A percentile compares a stretch with the other conserved stretches of the same genome.
phyloP scores from a whole-genome alignment of 2,888 invertebrate species.

The Nomada goodeniana region DNA sequence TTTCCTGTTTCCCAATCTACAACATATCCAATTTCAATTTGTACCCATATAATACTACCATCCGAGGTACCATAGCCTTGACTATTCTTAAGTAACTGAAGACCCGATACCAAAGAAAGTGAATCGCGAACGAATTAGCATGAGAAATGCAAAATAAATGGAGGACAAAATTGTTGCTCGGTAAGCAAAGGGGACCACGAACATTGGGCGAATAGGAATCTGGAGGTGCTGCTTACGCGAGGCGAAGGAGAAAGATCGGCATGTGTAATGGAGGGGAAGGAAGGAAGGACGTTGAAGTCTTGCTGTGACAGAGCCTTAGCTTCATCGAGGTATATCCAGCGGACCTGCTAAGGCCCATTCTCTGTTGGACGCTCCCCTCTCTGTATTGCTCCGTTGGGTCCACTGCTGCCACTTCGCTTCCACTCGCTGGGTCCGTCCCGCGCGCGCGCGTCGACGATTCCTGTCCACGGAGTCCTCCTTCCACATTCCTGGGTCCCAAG shows the following conservation, averaged over 20 bases:
- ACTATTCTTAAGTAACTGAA: too few relatives aligned
- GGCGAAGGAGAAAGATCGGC: conserved; percentile 48
- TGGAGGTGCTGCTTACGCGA: conserved; percentile 78
- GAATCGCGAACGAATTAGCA: too few relatives aligned
- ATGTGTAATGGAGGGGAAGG: conserved; percentile 52
- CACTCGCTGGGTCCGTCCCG: conserved; percentile 49
- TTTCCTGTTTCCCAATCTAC: conserved; percentile 29
- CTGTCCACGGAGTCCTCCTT: conserved; percentile 72
- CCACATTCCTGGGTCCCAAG: conserved; percentile 77
- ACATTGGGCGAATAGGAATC: conserved; percentile 71
- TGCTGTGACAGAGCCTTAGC: conserved; percentile 74
- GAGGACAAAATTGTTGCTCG: conserved; percentile 6
- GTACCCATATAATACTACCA: too few relatives aligned
- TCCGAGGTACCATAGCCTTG: too few relatives aligned
- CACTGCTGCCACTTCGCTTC: conserved; percentile 54
- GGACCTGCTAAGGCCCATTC: conserved; percentile 83
- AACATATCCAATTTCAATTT: conserved; percentile 7
- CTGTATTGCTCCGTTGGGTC: conserved; percentile 50
- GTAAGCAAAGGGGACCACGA: conserved; percentile 27
- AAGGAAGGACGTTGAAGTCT: conserved; percentile 80
- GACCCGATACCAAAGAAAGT: not conserved
- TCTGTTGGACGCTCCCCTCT: conserved; percentile 71
- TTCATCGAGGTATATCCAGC: conserved; percentile 83
- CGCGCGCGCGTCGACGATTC: conserved; percentile 67
- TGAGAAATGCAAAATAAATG: not conserved